Percentiles rank a stretch among this genome's conserved stretches.
phyloP scores from a whole-genome alignment of 2,797 vertebrate species.

The Helostoma temminkii region DNA sequence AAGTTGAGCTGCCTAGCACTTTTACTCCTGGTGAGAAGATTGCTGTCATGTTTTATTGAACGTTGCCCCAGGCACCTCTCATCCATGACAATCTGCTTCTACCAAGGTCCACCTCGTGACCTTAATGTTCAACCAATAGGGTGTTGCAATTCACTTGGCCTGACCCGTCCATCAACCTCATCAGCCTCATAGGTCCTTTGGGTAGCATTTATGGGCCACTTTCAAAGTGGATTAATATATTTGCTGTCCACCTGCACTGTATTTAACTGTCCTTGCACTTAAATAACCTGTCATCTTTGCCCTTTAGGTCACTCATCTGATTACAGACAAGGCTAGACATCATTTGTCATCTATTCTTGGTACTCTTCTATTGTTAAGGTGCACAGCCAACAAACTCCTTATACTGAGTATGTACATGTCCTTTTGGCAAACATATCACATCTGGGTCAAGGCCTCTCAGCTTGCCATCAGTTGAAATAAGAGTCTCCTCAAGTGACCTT shows the following conservation, averaged over 20 bases:
- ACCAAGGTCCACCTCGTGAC: conserved; percentile 75
- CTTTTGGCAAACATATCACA: conserved; percentile 60
- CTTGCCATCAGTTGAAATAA: conserved; percentile 50
- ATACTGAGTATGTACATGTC: conserved; percentile 50
- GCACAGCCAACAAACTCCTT: conserved; percentile 40
- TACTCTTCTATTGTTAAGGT: conserved; percentile 45
- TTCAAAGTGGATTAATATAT: conserved; percentile 73
- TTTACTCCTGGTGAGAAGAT: conserved; percentile 80
- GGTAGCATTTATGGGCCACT: conserved; percentile 65
- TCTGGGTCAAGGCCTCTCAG: conserved; percentile 61
- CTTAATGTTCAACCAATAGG: conserved; percentile 77
- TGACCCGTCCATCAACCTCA: conserved; percentile 75
- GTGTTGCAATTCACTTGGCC: conserved; percentile 68
- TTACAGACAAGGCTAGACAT: conserved; percentile 51
- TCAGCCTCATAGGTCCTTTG: conserved; percentile 66
- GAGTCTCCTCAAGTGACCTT: conserved; percentile 66
- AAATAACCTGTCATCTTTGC: conserved; percentile 66
- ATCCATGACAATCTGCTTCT: conserved; percentile 81
- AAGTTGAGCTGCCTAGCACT: conserved; percentile 70
- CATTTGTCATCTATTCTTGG: conserved; percentile 61
- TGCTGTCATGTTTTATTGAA: conserved; percentile 86
- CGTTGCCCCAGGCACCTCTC: conserved; percentile 72
- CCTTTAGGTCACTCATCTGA: conserved; percentile 64
- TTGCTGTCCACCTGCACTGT: conserved; percentile 48
- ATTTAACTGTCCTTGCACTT: conserved; percentile 69